Evolutionary conservation across 2,113 vertebrate species (phyloP).

Genomic region (Oriolus oriolus): DNA sequence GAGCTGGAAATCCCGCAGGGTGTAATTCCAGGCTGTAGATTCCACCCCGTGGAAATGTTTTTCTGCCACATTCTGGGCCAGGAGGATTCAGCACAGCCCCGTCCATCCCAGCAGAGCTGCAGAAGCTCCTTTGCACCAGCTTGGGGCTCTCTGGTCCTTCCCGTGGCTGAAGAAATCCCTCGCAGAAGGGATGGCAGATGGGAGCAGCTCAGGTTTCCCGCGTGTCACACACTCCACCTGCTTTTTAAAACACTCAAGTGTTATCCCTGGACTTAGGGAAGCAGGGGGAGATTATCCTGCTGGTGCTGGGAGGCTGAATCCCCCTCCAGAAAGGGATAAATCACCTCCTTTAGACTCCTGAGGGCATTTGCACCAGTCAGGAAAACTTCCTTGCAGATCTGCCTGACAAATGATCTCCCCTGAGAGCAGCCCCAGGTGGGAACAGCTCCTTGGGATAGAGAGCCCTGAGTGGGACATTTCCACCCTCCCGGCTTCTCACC

Average conservation of each 20-base stretch:
- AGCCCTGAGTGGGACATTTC: background rate
- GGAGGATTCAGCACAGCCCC: background rate
- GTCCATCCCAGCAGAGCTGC: background rate
- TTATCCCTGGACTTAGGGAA: background rate
- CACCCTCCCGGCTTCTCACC: background rate
- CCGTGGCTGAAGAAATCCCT: background rate
- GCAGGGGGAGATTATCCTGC: background rate
- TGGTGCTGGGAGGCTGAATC: background rate
- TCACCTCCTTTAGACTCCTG: background rate
- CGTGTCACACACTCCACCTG: background rate
- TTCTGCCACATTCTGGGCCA: background rate
- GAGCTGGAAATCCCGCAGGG: background rate
- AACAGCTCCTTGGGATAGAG: background rate
- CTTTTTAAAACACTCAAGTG: background rate
- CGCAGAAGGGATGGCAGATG: constrained; percentile 10
- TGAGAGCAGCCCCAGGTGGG: background rate
- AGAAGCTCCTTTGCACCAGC: background rate
- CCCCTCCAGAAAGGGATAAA: background rate
- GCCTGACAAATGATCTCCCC: fast-evolving
- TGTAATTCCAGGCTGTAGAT: too few relatives aligned
- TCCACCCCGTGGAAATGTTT: background rate
- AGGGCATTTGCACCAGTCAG: background rate
- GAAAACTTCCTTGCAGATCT: background rate
- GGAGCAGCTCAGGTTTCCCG: background rate
- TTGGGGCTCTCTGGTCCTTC: background rate